Conservation (phyloP, 2,113 vertebrate species). For the Lepus europaeus region DNA sequence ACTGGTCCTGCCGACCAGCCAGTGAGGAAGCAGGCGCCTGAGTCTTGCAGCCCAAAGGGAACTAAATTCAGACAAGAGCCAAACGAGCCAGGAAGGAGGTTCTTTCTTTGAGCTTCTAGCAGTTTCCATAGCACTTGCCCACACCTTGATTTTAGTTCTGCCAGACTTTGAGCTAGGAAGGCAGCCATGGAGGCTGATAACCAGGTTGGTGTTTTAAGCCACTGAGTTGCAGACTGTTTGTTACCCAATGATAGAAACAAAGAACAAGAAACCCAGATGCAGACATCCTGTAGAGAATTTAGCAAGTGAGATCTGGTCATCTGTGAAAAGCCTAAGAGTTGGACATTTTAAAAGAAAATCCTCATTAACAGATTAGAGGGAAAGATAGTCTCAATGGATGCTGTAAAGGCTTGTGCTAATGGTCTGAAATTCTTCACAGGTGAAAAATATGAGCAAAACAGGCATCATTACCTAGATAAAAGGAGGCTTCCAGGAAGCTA, state of each 20-base stretch:
- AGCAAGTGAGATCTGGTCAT: not conserved
- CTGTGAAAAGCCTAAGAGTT: not conserved
- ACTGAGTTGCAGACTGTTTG: not conserved
- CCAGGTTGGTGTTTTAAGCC: not conserved
- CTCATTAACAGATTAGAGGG: not conserved
- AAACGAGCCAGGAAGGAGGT: not conserved
- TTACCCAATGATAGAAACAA: not conserved
- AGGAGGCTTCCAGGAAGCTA: not conserved
- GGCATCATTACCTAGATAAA: not conserved
- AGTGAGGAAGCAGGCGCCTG: not conserved
- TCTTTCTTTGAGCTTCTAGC: not conserved
- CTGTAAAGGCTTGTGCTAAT: not conserved
- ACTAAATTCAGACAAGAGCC: not conserved
- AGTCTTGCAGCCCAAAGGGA: not conserved
- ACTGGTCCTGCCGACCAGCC: accelerated
- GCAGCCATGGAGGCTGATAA: not conserved
- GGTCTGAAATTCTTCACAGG: constrained; percentile 6
- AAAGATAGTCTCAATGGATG: not conserved
- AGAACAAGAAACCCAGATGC: not conserved
- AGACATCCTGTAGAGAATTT: not conserved
- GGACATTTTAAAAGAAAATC: not conserved
- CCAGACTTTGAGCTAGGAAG: not conserved
- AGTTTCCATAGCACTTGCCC: not conserved
- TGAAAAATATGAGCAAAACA: not conserved
- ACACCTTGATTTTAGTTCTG: not conserved